Evolutionary conservation across 2,797 vertebrate species (phyloP).

Genomic region (Pseudochirops cupreus): DNA sequence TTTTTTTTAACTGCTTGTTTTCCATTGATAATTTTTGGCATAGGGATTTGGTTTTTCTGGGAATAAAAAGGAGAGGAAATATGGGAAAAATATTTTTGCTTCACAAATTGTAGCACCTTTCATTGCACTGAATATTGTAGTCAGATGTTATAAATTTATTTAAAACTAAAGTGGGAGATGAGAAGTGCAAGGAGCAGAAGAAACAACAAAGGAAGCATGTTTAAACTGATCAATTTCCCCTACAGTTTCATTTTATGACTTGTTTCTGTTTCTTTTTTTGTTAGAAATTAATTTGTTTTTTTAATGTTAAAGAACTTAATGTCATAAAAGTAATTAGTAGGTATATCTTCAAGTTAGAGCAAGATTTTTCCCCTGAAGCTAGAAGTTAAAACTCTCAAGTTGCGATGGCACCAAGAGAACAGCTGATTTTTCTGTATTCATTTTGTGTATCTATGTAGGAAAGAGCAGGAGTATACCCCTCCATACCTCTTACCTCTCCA

Average conservation of each 20-base stretch:
- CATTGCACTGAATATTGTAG: neutral
- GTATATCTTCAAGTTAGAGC: neutral
- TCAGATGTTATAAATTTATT: neutral
- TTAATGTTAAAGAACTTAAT: neutral
- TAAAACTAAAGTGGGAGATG: neutral
- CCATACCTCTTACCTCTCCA: neutral
- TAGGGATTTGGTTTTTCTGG: neutral
- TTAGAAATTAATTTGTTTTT: constrained; percentile 49
- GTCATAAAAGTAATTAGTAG: neutral
- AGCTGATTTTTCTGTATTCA: neutral
- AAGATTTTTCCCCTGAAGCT: neutral
- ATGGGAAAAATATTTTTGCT: neutral
- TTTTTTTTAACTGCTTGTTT: neutral
- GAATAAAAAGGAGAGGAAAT: neutral
- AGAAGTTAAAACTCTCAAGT: neutral
- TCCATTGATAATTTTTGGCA: neutral
- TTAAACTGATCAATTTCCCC: neutral
- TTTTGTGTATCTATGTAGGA: neutral
- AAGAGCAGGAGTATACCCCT: neutral
- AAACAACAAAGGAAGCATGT: neutral
- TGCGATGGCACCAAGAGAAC: neutral
- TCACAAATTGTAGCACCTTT: neutral
- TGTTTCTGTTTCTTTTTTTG: neutral
- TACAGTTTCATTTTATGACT: neutral
- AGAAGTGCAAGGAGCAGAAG: neutral